These are phyloP conservation scores for Chelonus insularis DNA, from an alignment of 1,140 invertebrate species.

Conservation along the genomic window DNA sequence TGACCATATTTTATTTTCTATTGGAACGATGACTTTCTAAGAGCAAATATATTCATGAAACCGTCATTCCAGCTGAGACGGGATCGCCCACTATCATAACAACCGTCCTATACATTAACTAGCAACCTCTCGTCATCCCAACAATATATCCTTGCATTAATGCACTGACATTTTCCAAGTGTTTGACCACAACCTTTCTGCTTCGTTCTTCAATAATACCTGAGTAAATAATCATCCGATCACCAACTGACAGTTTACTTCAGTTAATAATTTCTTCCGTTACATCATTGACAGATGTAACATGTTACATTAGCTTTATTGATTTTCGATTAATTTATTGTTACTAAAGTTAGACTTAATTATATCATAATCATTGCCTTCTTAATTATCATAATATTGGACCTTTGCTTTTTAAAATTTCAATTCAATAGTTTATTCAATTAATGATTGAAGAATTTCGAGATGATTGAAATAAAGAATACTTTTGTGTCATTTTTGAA, in stretches of 20 bases:
- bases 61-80: conserved; percentile 8
- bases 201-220: not conserved
- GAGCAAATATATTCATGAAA: conserved; percentile 15
- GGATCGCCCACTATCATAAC: conserved; percentile 5
- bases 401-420: too few species aligned
- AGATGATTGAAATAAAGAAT: too few species aligned
- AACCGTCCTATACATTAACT: not conserved
- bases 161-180: conserved; percentile 16
- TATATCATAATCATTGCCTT: too few species aligned
- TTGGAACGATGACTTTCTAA: conserved; percentile 7
- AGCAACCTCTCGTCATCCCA: not conserved
- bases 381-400: too few species aligned
- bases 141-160: conserved; percentile 14
- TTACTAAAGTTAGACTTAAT: too few species aligned
- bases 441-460: too few species aligned
- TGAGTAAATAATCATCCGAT: not conserved
- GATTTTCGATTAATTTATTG: too few species aligned
- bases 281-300: not conserved
- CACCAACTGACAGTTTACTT: conserved; percentile 4
- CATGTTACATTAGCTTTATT: too few species aligned
- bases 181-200: conserved; percentile 5
- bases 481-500: too few species aligned
- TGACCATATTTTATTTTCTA: not conserved
- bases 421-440: too few species aligned
- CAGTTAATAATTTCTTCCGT: not conserved